Percentiles rank a stretch among this genome's conserved stretches.
Conservation (phyloP, 2,113 vertebrate genomes). For the Picathartes gymnocephalus region DNA sequence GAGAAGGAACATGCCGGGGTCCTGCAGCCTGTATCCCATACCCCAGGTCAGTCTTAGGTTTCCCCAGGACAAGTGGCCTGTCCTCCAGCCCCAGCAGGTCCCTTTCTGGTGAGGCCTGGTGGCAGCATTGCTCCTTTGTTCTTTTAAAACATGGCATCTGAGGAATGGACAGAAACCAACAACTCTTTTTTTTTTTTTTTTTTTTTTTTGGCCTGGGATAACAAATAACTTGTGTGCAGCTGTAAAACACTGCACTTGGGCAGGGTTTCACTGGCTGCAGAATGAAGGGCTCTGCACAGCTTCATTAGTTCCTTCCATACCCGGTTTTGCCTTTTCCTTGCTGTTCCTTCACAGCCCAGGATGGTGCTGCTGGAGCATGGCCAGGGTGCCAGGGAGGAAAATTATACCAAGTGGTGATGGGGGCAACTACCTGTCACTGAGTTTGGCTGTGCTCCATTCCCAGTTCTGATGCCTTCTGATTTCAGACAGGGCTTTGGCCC, state of each 20-base stretch:
- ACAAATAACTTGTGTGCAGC: not conserved
- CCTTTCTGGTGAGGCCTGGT: not conserved
- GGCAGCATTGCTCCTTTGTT: constrained; percentile 22
- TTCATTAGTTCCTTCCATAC: not conserved
- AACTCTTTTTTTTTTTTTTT: not conserved
- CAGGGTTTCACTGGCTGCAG: not conserved
- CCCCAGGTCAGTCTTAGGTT: rapidly evolving
- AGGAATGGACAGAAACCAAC: not conserved
- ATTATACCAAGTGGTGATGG: not conserved
- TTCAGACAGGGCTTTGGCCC: not conserved
- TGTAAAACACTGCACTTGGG: not conserved
- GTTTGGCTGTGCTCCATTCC: not conserved
- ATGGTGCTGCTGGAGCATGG: not conserved
- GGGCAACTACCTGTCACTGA: not conserved
- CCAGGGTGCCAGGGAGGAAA: not conserved
- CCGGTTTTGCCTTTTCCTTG: not conserved
- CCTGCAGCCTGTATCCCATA: rapidly evolving
- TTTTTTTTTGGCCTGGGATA: not conserved
- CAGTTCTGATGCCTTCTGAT: not conserved
- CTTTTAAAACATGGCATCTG: not conserved
- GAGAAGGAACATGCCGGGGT: not conserved
- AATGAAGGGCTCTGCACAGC: not conserved
- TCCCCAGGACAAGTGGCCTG: not conserved
- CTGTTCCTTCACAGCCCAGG: not conserved
- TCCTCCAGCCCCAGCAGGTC: not conserved